phyloP scores from a whole-genome alignment of 2,113 vertebrate genomes.

The Anseranas semipalmata region DNA sequence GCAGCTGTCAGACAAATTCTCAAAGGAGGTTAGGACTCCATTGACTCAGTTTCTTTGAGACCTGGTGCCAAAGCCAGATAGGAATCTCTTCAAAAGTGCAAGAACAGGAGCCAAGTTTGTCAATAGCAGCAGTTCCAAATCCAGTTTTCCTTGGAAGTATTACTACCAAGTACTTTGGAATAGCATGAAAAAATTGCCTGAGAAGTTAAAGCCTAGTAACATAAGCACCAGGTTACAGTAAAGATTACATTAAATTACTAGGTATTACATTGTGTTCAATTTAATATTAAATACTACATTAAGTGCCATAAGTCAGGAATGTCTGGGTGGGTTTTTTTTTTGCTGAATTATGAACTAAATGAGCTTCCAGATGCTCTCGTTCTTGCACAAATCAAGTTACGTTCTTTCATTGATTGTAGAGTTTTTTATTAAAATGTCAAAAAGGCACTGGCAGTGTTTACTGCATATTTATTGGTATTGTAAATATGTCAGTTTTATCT shows the following conservation, averaged over 20 bases:
- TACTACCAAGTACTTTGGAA: background rate
- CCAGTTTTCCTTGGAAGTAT: background rate
- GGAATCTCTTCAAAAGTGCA: background rate
- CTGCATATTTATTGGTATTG: slow-evolving; percentile 57
- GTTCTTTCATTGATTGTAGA: background rate
- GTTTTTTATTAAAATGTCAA: slow-evolving; percentile 54
- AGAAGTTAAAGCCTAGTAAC: background rate
- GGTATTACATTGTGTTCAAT: too few species aligned
- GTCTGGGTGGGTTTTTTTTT: background rate
- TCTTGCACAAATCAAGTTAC: background rate
- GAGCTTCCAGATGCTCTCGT: background rate
- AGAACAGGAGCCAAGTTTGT: background rate
- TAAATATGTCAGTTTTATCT: slow-evolving; percentile 18
- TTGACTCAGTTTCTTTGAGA: background rate
- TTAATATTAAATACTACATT: background rate
- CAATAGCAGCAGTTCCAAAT: background rate
- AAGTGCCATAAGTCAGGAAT: background rate
- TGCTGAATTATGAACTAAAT: background rate
- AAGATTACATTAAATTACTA: too few species aligned
- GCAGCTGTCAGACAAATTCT: background rate
- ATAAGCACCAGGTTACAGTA: background rate
- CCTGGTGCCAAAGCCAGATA: background rate
- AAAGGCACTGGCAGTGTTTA: slow-evolving; percentile 29
- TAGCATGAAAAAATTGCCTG: background rate
- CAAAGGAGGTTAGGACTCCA: background rate